Evolutionary conservation across 1,140 invertebrate species (phyloP).

Genomic region (Zaprionus camerounensis): DNA sequence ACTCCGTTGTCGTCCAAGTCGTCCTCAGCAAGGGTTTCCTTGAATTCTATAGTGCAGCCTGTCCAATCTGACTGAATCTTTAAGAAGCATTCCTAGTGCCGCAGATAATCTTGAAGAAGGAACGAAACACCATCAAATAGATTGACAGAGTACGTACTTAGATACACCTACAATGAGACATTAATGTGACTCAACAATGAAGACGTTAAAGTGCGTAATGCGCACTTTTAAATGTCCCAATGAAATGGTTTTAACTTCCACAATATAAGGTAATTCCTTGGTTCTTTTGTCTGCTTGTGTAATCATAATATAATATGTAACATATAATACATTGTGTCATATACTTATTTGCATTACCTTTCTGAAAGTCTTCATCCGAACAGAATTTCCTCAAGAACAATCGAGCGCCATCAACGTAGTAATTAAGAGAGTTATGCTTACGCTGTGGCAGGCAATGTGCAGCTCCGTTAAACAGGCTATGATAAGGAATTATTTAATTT

Average conservation of each 20-base stretch:
- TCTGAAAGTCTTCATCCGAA: slow-evolving; percentile 68
- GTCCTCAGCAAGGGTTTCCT: slow-evolving; percentile 62
- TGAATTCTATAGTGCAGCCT: slow-evolving; percentile 66
- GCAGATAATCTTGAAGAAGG: slow-evolving; percentile 69
- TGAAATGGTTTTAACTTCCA: background rate
- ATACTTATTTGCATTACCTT: slow-evolving; percentile 49
- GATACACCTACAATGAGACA: background rate
- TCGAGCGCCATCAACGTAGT: slow-evolving; percentile 70
- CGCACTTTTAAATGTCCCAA: background rate
- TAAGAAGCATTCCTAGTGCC: slow-evolving; percentile 77
- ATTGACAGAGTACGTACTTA: background rate
- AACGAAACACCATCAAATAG: background rate
- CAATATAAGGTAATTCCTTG: background rate
- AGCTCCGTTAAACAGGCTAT: slow-evolving; percentile 73
- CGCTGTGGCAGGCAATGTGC: slow-evolving; percentile 66
- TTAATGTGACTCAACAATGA: background rate
- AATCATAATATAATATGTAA: background rate
- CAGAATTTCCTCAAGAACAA: slow-evolving; percentile 78
- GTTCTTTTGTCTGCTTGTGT: background rate
- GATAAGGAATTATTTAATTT: slow-evolving; percentile 15
- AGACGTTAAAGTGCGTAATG: background rate
- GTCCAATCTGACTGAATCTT: slow-evolving; percentile 71
- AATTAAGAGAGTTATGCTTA: slow-evolving; percentile 66
- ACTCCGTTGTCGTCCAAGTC: slow-evolving; percentile 53
- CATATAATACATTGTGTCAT: background rate